Evolutionary conservation across 2,113 vertebrate genomes (phyloP), one percentile per base, ranked within the genome.

Genomic region (Ochotona princeps): DNA sequence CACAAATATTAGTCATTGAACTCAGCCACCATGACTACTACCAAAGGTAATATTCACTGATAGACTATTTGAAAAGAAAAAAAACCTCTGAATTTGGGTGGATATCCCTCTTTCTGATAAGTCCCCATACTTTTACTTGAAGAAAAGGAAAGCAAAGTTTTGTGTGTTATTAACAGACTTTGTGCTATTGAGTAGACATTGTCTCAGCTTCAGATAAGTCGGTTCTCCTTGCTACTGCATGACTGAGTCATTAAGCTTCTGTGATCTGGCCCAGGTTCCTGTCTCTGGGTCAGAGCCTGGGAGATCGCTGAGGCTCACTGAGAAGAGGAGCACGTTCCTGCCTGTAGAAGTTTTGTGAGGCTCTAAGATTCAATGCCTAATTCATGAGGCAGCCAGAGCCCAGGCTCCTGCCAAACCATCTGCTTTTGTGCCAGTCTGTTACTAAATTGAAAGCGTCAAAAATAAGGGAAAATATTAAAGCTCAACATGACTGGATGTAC

Each of bases 281-380:
- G 15, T 91, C 61, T 76, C 73, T 84, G n/a, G 14, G 51, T n/a
- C 26, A 95, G 87, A 90, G 51, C 88, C 90, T 51, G 51, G 65
- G 83, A 94, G 76, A 73, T 47, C 51, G 69, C 21, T 78, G 38
- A 35, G 47, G 74, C 30, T 44, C 74, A 21, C 74, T 28, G 1
- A 60, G 51, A 30, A 79, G 70, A 95, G 63, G n/a, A 83, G 25
- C 8, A 70, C 9, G 1, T 7, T 93, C 4, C 63, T 32, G 44
- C 89, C 38, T 66, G 32, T 28, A 82, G 96, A 96, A 82, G 44
- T 32, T 76, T 83, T 21, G 60, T 30, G 76, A 61, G 20, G 69
- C 32, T 47, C 74, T 92, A 69, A 81, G 10, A 92, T 92, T 61
- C 18, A 9, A 35, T 9, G 21, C 87, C 60, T 82, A 91, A n/a